Conservation (phyloP, 2,888 invertebrate genomes). For the Trichacis sp. region DNA sequence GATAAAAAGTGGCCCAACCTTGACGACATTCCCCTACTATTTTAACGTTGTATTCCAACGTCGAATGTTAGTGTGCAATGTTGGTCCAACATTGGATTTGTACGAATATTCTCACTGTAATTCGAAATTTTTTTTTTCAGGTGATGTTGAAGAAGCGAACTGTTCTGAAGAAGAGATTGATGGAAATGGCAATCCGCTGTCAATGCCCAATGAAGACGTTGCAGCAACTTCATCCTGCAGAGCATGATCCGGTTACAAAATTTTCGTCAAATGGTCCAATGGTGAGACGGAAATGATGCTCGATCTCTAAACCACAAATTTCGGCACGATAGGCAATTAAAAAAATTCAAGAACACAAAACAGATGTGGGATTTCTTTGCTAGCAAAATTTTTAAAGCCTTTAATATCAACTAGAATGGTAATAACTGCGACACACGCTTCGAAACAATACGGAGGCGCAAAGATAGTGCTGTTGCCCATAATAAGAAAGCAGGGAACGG, state of each 20-base stretch:
- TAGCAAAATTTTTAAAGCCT: background rate
- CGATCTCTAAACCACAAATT: background rate
- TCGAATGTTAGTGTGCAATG: no score
- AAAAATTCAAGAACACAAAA: slow-evolving; percentile 2
- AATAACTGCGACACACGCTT: slow-evolving; percentile 18
- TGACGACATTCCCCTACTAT: background rate
- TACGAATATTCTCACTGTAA: no score
- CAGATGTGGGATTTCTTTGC: slow-evolving; percentile 17
- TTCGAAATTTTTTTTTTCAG: no score
- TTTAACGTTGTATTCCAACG: no score
- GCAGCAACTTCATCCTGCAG: no score
- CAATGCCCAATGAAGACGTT: no score
- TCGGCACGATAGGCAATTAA: background rate
- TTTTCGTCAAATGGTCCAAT: background rate
- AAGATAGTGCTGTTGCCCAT: slow-evolving; percentile 4
- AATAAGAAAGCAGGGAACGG: slow-evolving; percentile 18
- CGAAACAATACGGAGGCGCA: slow-evolving; percentile 18
- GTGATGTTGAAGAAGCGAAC: no score
- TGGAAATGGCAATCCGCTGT: no score
- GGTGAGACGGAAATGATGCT: background rate
- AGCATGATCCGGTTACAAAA: no score
- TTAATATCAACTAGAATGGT: slow-evolving; percentile 11
- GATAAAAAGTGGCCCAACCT: background rate
- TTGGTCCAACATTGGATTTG: no score
- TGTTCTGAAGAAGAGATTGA: no score